Percentiles rank a stretch among this genome's conserved stretches.
These are phyloP conservation scores for Oscheius myriophilus DNA, from an alignment of 2,888 invertebrate genomes.

Conservation along the genomic window DNA sequence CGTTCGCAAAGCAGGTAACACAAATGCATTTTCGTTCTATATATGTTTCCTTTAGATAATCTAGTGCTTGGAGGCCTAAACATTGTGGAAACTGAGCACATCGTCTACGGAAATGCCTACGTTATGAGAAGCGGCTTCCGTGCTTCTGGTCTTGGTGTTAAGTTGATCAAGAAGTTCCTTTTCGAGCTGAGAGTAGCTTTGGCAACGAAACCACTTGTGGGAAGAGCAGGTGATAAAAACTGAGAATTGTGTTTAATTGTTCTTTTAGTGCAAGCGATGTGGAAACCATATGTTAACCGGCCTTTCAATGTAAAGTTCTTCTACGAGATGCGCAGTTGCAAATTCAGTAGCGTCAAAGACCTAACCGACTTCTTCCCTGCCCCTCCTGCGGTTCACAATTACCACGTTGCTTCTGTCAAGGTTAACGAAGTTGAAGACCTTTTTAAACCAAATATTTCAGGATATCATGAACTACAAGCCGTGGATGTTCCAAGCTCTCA, in stretches of 20 bases:
- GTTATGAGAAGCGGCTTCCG: constrained; percentile 22
- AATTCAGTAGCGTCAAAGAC: neutral
- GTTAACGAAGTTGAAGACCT: too few species aligned
- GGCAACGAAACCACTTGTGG: constrained; percentile 3
- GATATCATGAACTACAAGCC: neutral
- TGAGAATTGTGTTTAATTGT: neutral
- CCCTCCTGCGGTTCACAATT: constrained; percentile 13
- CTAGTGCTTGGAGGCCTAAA: constrained; percentile 7
- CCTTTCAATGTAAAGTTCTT: constrained; percentile 10
- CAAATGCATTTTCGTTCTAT: neutral
- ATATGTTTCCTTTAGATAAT: neutral
- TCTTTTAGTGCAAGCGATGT: constrained; percentile 20
- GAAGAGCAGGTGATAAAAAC: constrained; percentile 22
- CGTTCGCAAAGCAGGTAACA: constrained; percentile 23
- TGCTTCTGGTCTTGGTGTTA: constrained; percentile 17
- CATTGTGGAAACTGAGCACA: constrained; percentile 18
- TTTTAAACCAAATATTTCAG: too few species aligned
- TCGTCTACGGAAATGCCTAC: constrained; percentile 23
- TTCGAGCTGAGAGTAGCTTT: neutral
- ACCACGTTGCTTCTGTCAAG: constrained; percentile 20
- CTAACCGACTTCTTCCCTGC: constrained; percentile 28
- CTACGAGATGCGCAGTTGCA: neutral
- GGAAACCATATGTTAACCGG: neutral
- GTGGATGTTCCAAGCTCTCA: constrained; percentile 2
- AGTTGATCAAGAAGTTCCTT: constrained; percentile 8